Base-by-base conservation (phyloP, 2,113 vertebrate genomes). In the Phrynocephalus versicolor region DNA sequence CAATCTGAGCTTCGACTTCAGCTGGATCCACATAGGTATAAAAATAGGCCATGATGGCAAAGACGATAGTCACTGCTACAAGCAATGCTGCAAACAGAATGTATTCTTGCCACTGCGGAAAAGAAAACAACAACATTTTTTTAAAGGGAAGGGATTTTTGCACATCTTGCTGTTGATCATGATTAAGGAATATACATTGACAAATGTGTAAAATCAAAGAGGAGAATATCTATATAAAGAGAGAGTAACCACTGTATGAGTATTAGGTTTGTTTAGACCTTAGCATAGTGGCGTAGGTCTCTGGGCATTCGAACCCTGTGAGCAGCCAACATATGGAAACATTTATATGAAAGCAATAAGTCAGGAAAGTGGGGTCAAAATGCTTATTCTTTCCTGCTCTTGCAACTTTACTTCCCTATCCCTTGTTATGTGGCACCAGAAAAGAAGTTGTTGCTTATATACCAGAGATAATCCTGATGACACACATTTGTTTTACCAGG, bases 21-120 rank as follows among this genome's bases (percentile, higher is more conserved):
- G 89, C 86, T 27, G 98, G 98, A 89, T 99, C 97, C 30, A 96
- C 72, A 83, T 99, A 99, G 9, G 97, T 98, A 79, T 99, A 99
- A 95, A 97, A 98, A 81, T 95, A 93, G 6, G 97, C 97, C 98
- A 99, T 99, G 78, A 97, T 12, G 85, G 98, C 97, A 94, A 99
- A 99, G 89, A 99, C 95, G 1, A 98, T 0, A 15, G 97, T 98
- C 85, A 99, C 98, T 1, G 89, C 96, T 23, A 98, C 87, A 58
- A 99, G 92, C 88, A 99, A 94, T 0, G 93, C 95, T n/a, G 99
- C 98, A 90, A 99, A 99, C 2, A 99, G 94, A 77, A 99, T 0
- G 8, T 98, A 99, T 81, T 99, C 99, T 4, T 97, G 97, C 98
- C 98, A 99, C 98, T 99, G 94, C 6, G 55, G 72, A 27, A 37